A percentile compares a stretch with the other conserved stretches of the same genome.
These are phyloP conservation scores for Caranx melampygus DNA, from an alignment of 2,113 vertebrate species.

Conservation along the genomic window DNA sequence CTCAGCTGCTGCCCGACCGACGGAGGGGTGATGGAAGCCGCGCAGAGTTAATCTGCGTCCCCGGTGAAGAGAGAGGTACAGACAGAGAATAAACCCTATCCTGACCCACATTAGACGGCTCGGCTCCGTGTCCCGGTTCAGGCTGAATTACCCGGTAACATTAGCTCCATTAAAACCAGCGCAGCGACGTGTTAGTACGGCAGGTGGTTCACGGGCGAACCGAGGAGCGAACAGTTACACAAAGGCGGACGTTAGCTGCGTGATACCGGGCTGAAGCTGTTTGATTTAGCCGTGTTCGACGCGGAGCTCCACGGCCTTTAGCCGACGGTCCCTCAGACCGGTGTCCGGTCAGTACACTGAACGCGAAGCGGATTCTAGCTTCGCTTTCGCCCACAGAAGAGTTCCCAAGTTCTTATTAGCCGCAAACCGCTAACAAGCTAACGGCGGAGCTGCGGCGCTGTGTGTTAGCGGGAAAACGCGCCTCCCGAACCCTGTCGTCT, in stretches of 20 bases:
- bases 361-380: neutral
- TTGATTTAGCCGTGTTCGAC: neutral
- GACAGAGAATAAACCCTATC: neutral
- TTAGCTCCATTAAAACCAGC: neutral
- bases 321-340: too few species aligned
- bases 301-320: neutral
- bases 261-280: neutral
- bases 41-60: conserved; percentile 21
- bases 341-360: neutral
- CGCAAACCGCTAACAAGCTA: neutral
- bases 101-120: neutral
- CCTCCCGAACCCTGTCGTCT: neutral
- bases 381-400: neutral
- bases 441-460: neutral
- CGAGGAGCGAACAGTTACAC: neutral
- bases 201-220: neutral
- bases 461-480: neutral
- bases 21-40: conserved; percentile 41
- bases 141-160: neutral
- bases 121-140: neutral
- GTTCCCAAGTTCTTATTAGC: neutral
- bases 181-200: neutral
- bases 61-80: conserved; percentile 18
- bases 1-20: neutral
- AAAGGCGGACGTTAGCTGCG: neutral